Percentiles rank a stretch among this genome's conserved stretches.
Conservation (phyloP, 2,888 invertebrate genomes). For the Rhagonycha fulva region DNA sequence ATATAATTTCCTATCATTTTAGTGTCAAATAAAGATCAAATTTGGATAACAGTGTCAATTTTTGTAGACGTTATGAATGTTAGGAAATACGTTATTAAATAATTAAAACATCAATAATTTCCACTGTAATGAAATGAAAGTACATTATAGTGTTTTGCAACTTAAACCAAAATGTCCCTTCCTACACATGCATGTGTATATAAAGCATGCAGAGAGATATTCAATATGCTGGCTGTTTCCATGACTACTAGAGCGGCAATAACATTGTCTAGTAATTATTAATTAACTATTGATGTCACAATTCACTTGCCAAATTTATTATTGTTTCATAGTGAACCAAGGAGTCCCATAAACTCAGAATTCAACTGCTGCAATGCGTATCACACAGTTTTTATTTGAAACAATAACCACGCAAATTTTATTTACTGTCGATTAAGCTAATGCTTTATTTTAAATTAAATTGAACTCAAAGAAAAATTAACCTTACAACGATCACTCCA, state of each 20-base stretch:
- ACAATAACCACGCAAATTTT: neutral
- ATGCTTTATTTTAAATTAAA: neutral
- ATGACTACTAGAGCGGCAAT: conserved; percentile 36
- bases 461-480: neutral
- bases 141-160: neutral
- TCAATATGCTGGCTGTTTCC: conserved; percentile 33
- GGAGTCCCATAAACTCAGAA: neutral
- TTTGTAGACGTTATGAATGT: neutral
- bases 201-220: conserved; percentile 13
- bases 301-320: conserved; percentile 36
- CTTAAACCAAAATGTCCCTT: neutral
- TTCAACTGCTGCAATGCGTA: neutral
- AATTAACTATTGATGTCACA: conserved; percentile 39
- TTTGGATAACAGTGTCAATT: neutral
- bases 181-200: conserved; percentile 3
- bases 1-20: neutral
- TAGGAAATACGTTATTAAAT: neutral
- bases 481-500: neutral
- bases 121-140: neutral
- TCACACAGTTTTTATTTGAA: neutral
- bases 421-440: neutral
- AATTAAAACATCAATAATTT: neutral
- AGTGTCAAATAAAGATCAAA: neutral
- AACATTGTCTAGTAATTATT: conserved; percentile 40
- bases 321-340: conserved; percentile 24